Percentiles rank a stretch among this genome's conserved stretches.
Evolutionary conservation across 2,113 vertebrate genomes (phyloP).

Genomic region (Pholis gunnellus): DNA sequence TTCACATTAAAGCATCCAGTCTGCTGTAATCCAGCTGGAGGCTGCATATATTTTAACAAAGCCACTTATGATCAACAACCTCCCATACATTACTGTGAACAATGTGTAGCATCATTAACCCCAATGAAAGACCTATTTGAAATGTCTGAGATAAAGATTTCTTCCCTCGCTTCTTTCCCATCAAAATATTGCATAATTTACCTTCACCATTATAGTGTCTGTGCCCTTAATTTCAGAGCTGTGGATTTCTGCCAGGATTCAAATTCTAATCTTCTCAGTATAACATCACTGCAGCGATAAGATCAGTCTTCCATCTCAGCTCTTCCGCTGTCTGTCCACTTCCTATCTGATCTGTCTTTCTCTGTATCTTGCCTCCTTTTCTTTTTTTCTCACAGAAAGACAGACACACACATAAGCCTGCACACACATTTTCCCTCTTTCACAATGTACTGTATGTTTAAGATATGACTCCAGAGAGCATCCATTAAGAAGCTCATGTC

Average conservation of each 20-base stretch:
- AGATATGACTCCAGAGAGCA: conserved; percentile 28
- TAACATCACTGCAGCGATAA: conserved; percentile 67
- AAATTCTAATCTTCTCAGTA: conserved; percentile 66
- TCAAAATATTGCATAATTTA: conserved; percentile 29
- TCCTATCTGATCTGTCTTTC: conserved; percentile 62
- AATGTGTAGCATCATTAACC: conserved; percentile 42
- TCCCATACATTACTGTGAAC: conserved; percentile 31
- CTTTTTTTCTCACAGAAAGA: conserved; percentile 32
- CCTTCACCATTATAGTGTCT: conserved; percentile 14
- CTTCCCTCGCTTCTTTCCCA: neutral
- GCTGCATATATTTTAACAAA: conserved; percentile 18
- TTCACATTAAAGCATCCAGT: conserved; percentile 14
- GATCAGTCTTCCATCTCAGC: conserved; percentile 69
- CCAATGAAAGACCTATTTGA: conserved; percentile 34
- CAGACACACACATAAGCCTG: conserved; percentile 23
- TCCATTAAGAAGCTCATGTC: conserved; percentile 4
- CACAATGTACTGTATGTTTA: neutral
- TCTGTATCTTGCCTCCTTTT: conserved; percentile 46
- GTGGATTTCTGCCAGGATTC: conserved; percentile 56
- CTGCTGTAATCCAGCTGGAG: neutral
- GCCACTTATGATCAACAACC: neutral
- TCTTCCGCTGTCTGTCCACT: conserved; percentile 62
- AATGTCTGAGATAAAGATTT: conserved; percentile 22
- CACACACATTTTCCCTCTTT: conserved; percentile 1
- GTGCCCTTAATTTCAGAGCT: conserved; percentile 53